Base-by-base conservation (phyloP, 1,140 invertebrate species). In the Lamellibrachia luymesi region DNA sequence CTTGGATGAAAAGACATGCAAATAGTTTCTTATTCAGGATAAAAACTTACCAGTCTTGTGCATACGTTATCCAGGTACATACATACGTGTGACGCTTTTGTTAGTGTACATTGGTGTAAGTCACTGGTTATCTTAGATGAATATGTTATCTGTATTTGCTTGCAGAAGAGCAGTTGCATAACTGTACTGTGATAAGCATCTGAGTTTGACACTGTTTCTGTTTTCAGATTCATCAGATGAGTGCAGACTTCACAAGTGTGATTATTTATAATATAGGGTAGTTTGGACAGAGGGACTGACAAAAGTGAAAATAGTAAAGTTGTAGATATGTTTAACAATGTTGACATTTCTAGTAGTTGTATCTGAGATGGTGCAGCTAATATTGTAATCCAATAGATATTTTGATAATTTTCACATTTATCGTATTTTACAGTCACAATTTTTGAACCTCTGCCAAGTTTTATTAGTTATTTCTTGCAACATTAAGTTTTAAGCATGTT, bases 211-310 rank as follows among this genome's bases (percentile, higher is more conserved):
- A 80, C 64, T 80, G 7, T 80, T 80, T 80, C 64, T 80, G 64
- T 80, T 80, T 38, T 80, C 64, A 80, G 64, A 80, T 80, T 80
- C 64, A 80, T 80, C 64, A 80, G 64, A 80, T 80, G 64, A 80
- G 4, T 17, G 64, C 17, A 8, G 64, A 80, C 64, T 17, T 80
- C 64, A 80, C 64, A 10, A 80, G 64, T 80, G 64, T 80, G 64
- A 80, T 80, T 80, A 80, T 80, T 80, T 80, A 80, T 22, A 80
- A 0, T 80, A 10, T 22, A 22, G 25, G 13, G 64, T 80, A 80
- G 64, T 17, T 80, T 8, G 64, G 64, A 80, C 64, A 2, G 64
- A 80, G 13, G 64, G 64, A 17, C 8, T 22, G 25, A 56, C 52
- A 56, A 56, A 56, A 13, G 13, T 13, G 52, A 7, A 56, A 6